These are phyloP conservation scores for Melinopterus prodromus DNA, from an alignment of 2,888 invertebrate genomes.

Conservation along the genomic window DNA sequence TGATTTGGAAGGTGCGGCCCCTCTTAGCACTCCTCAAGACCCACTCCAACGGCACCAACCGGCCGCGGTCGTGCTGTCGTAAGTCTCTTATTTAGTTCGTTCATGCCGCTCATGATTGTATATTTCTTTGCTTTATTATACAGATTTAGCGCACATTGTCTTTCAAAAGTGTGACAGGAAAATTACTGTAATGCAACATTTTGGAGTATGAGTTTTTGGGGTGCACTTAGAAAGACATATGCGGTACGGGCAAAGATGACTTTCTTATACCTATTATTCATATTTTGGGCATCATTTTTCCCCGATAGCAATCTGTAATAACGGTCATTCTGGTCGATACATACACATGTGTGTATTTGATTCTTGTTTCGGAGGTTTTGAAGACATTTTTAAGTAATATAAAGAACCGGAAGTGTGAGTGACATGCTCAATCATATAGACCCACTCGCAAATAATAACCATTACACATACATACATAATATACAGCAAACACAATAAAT, in stretches of 20 bases:
- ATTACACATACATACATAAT: background rate
- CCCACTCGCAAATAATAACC: background rate
- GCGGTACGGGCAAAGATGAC: background rate
- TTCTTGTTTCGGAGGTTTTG: background rate
- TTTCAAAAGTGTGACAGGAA: background rate
- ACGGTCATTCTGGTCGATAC: background rate
- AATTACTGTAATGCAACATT: background rate
- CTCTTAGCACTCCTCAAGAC: slow-evolving; percentile 19
- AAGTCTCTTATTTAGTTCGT: background rate
- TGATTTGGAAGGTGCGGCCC: slow-evolving; percentile 10
- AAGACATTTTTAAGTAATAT: background rate
- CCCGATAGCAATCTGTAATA: background rate
- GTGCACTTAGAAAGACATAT: background rate
- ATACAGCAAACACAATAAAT: no score
- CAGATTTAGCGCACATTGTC: background rate
- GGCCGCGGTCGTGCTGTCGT: background rate
- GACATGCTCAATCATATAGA: background rate
- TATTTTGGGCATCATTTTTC: background rate
- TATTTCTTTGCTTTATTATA: background rate
- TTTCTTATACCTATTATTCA: background rate
- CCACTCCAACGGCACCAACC: background rate
- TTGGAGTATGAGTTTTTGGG: background rate
- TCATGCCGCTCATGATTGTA: background rate
- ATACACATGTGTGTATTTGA: background rate
- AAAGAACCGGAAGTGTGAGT: background rate